Evolutionary conservation across 2,888 invertebrate genomes (phyloP).

Genomic region (Cataglyphis altisquamis): DNA sequence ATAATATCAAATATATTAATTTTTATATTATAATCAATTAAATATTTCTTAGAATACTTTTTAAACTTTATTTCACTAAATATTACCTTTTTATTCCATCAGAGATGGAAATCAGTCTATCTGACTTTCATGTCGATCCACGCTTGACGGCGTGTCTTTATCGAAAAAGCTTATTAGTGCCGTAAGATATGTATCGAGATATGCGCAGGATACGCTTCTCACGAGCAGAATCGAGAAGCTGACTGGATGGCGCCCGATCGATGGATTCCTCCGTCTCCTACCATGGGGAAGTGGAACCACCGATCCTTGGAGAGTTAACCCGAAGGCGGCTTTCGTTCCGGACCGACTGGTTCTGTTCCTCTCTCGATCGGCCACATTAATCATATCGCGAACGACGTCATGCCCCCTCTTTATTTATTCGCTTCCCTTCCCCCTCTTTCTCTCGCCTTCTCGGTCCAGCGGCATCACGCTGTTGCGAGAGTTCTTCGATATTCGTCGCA

Average conservation of each 20-base stretch:
- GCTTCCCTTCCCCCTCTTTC: conserved; percentile 51
- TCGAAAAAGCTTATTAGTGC: conserved; percentile 52
- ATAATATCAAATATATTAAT: conserved; percentile 4
- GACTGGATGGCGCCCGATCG: conserved; percentile 75
- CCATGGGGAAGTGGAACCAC: conserved; percentile 67
- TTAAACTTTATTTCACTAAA: background rate
- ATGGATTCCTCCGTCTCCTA: conserved; percentile 75
- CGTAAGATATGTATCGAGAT: conserved; percentile 53
- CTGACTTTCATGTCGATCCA: conserved; percentile 26
- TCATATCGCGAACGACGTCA: conserved; percentile 79
- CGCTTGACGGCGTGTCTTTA: conserved; percentile 43
- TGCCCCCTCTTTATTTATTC: conserved; percentile 65
- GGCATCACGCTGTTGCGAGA: conserved; percentile 59
- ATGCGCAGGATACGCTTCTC: conserved; percentile 42
- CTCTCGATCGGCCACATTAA: conserved; percentile 79
- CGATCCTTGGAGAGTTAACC: conserved; percentile 68
- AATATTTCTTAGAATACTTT: background rate
- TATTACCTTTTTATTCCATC: background rate
- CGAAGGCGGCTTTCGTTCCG: conserved; percentile 77
- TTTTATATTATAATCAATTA: background rate
- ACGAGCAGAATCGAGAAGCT: conserved; percentile 65
- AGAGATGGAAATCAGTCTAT: background rate
- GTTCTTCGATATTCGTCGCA: conserved; percentile 74
- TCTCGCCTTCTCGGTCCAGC: conserved; percentile 54
- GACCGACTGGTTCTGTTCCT: conserved; percentile 79